Evolutionary conservation across 2,797 vertebrate species (phyloP).

Genomic region (Anas bernieri): DNA sequence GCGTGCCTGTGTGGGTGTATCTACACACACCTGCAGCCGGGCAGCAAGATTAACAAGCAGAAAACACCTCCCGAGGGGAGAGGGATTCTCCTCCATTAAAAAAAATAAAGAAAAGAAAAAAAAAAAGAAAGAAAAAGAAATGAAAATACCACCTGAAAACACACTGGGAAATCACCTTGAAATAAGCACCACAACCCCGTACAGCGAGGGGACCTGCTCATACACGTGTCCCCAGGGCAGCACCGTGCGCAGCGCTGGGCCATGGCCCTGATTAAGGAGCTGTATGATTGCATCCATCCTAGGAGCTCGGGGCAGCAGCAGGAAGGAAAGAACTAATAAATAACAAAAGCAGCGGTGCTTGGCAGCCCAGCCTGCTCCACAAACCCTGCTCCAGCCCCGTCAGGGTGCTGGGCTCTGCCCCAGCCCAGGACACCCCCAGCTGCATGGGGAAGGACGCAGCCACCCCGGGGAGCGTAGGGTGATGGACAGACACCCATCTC

Average conservation of each 20-base stretch:
- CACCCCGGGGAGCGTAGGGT: no score
- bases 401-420: neutral
- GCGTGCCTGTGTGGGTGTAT: neutral
- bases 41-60: slow-evolving; percentile 62
- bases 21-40: slow-evolving; percentile 27
- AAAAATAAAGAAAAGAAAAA: slow-evolving; percentile 29
- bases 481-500: neutral
- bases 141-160: neutral
- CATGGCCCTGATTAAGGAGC: slow-evolving; percentile 55
- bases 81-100: neutral
- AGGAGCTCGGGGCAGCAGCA: neutral
- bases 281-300: slow-evolving; percentile 33
- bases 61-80: slow-evolving; percentile 20
- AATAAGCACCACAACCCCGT: slow-evolving; percentile 46
- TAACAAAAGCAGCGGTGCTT: neutral
- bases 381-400: neutral
- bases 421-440: no score
- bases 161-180: slow-evolving; percentile 59
- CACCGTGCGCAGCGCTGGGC: slow-evolving; percentile 11
- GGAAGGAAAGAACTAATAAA: neutral
- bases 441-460: no score
- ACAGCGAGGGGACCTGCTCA: slow-evolving; percentile 18
- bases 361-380: neutral
- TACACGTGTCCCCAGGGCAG: slow-evolving; percentile 34
- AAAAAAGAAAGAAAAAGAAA: slow-evolving; percentile 13